Evolutionary conservation across 1,140 invertebrate genomes (phyloP), one percentile per base, ranked within the genome.

Genomic region (Adelges cooleyi): DNA sequence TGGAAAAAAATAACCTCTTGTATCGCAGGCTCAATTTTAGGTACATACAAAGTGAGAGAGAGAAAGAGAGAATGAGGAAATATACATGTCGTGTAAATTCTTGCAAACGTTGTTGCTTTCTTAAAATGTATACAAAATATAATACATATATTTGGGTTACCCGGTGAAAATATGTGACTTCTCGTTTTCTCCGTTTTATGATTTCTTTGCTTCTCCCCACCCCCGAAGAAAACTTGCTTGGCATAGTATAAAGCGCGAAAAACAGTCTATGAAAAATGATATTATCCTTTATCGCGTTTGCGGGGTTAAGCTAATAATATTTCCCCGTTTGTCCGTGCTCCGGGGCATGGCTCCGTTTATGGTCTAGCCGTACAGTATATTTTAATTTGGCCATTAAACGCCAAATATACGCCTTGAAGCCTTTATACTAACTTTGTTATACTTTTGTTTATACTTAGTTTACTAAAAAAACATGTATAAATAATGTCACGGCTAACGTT

Each of bases 31-130:
- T n/a, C n/a, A n/a, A n/a, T n/a, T n/a, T n/a, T n/a, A n/a, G n/a
- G n/a, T n/a, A n/a, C 23, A 22, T 56, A 54, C 23, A 25, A 10
- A 42, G 40, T 11, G 18, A 56, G 10, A 6, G 13, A 20, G 18
- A 25, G 11, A 33, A 33, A 5, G 29, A 33, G 29, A 33, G 11
- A 33, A 33, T 33, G 29, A 33, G 29, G 29, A 6, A 33, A 6
- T 33, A 33, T 33, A 33, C 29, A 11, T 33, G 29, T 33, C 5
- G 5, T 11, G 11, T 33, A 22, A 38, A 53, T 25, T 42, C 22
- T n/a, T n/a, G 8, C 15, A 29, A 44, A 44, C 40, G 13, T 59
- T 59, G 54, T 59, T 59, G 54, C 42, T 59, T 18, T 59, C 54
- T 44, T 5, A n/a, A n/a, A n/a, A 23, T 59, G 23, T 44, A 44